These are phyloP conservation scores for Caenorhabditis virilis DNA, from an alignment of 2,888 invertebrate species.

Conservation along the genomic window DNA sequence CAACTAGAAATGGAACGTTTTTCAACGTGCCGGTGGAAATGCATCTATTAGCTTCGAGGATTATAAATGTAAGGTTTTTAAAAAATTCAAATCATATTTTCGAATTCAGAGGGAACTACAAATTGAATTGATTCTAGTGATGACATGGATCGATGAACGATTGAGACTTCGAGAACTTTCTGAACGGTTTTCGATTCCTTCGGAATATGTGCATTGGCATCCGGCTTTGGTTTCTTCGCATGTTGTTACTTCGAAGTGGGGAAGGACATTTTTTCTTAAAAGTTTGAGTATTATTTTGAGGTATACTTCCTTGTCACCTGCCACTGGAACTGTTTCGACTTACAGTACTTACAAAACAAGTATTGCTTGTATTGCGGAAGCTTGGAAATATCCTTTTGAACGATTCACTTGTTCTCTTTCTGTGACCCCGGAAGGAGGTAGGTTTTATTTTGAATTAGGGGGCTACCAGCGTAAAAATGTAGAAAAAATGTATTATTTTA, in stretches of 20 bases:
- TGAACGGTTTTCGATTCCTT: slow-evolving; percentile 53
- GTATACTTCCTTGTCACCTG: slow-evolving; percentile 24
- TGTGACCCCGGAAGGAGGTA: slow-evolving; percentile 26
- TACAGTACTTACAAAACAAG: slow-evolving; percentile 24
- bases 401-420: slow-evolving; percentile 45
- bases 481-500: too few relatives aligned
- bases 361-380: slow-evolving; percentile 46
- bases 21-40: slow-evolving; percentile 48
- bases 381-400: slow-evolving; percentile 66
- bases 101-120: slow-evolving; percentile 40
- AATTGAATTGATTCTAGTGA: slow-evolving; percentile 51
- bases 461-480: not conserved
- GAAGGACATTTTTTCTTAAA: too few relatives aligned
- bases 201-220: slow-evolving; percentile 42
- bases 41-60: slow-evolving; percentile 30
- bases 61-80: slow-evolving; percentile 28
- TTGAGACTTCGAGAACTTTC: slow-evolving; percentile 60
- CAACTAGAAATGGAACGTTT: slow-evolving; percentile 49
- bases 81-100: too few relatives aligned
- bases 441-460: not conserved
- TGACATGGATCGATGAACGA: slow-evolving; percentile 63
- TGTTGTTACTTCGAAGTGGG: slow-evolving; percentile 16
- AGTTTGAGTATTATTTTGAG: too few relatives aligned
- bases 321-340: slow-evolving; percentile 19
- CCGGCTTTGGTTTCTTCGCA: slow-evolving; percentile 35